Conservation (phyloP, 2,888 invertebrate species). For the Cheilosia urbana region DNA sequence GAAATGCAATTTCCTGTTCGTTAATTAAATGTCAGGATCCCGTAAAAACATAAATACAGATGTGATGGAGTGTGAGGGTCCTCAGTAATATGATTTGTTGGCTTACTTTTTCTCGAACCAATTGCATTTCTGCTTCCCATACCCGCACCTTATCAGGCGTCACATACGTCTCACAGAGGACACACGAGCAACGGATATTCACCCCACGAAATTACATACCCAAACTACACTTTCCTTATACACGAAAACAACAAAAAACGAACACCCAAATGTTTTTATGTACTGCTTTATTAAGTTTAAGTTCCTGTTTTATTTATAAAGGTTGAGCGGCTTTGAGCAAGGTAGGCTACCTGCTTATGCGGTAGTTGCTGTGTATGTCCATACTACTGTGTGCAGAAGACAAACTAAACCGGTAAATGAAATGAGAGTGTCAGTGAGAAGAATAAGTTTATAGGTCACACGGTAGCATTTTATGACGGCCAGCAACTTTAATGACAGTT, state of each 20-base stretch:
- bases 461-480: slow-evolving; percentile 31
- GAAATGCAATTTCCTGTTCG: too few relatives aligned
- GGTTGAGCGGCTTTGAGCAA: neutral
- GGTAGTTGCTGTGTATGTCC: neutral
- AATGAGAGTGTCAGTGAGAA: slow-evolving; percentile 3
- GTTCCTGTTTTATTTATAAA: slow-evolving; percentile 21
- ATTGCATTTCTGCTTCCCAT: too few relatives aligned
- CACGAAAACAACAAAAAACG: slow-evolving; percentile 1
- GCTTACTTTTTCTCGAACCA: too few relatives aligned
- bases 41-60: too few relatives aligned
- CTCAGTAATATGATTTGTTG: too few relatives aligned
- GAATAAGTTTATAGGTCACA: slow-evolving; percentile 24
- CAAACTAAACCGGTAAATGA: slow-evolving; percentile 5
- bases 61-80: too few relatives aligned
- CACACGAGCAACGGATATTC: neutral
- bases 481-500: slow-evolving; percentile 47
- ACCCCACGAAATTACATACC: slow-evolving; percentile 8
- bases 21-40: too few relatives aligned
- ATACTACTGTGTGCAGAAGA: neutral
- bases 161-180: neutral
- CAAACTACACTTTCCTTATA: slow-evolving; percentile 3
- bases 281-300: slow-evolving; percentile 31
- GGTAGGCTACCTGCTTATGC: slow-evolving; percentile 11
- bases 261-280: slow-evolving; percentile 24
- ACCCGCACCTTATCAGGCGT: too few relatives aligned